phyloP scores from a whole-genome alignment of 1,140 invertebrate species.

The Drosophila sproati region DNA sequence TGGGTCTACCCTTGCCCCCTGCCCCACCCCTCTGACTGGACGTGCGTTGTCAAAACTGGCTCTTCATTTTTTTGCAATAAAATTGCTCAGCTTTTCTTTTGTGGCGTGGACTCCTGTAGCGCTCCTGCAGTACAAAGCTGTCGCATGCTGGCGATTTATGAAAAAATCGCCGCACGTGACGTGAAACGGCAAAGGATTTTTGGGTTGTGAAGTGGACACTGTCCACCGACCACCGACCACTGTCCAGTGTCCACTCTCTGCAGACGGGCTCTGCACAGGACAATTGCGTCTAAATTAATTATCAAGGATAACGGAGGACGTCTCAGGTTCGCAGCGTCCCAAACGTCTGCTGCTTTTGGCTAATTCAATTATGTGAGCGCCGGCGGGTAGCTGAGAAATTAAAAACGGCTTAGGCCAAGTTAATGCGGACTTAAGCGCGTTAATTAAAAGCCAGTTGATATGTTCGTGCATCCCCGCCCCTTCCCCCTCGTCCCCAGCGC shows the following conservation, averaged over 20 bases:
- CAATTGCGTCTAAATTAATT: conserved; percentile 81
- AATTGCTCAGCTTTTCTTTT: conserved; percentile 32
- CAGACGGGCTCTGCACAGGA: conserved; percentile 34
- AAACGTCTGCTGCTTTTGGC: conserved; percentile 38
- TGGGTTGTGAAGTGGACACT: neutral
- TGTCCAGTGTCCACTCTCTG: conserved; percentile 14
- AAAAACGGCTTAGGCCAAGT: conserved; percentile 78
- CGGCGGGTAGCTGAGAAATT: conserved; percentile 56
- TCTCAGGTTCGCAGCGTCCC: conserved; percentile 53
- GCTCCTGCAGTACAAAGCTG: conserved; percentile 66
- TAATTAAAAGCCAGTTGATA: conserved; percentile 73
- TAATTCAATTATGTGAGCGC: conserved; percentile 77
- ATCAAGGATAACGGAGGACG: conserved; percentile 72
- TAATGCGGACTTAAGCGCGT: conserved; percentile 76
- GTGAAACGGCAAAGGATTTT: conserved; percentile 69
- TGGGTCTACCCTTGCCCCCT: neutral
- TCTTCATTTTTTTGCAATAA: conserved; percentile 70
- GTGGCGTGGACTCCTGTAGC: neutral
- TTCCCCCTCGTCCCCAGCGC: neutral
- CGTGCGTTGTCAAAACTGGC: conserved; percentile 78
- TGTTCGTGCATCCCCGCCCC: conserved; percentile 19
- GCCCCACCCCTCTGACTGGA: conserved; percentile 22
- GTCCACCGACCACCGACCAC: conserved; percentile 1
- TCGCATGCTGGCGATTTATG: conserved; percentile 66
- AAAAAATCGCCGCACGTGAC: conserved; percentile 67